These are phyloP conservation scores for Mobula hypostoma DNA, from an alignment of 2,113 vertebrate species.

Conservation along the genomic window DNA sequence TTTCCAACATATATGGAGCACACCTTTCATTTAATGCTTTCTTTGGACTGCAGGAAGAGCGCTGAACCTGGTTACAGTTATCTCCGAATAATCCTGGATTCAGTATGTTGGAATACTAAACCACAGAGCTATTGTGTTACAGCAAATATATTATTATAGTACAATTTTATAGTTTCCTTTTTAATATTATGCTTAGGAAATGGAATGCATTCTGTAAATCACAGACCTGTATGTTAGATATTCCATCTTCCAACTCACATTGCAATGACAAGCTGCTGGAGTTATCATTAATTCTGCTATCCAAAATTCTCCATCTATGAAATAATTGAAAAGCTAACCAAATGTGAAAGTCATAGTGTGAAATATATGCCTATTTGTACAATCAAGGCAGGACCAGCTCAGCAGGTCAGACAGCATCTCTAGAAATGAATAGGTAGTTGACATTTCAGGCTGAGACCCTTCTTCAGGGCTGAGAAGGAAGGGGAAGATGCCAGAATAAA, in stretches of 20 bases:
- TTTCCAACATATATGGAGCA: no score
- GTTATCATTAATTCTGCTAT: background rate
- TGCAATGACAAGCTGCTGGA: background rate
- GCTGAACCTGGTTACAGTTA: background rate
- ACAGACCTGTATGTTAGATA: background rate
- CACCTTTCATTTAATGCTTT: background rate
- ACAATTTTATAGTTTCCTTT: background rate
- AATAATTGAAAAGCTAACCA: background rate
- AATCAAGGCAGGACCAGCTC: background rate
- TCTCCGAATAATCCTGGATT: background rate
- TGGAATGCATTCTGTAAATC: background rate
- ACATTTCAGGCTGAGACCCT: no score
- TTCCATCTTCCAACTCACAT: background rate
- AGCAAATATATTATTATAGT: background rate
- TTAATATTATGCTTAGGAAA: background rate
- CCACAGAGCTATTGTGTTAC: background rate
- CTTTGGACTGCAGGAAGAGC: background rate
- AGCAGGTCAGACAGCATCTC: no score
- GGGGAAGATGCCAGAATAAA: no score
- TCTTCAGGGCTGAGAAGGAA: no score
- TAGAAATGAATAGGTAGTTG: no score
- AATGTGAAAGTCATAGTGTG: background rate
- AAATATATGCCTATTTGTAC: background rate
- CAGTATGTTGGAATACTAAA: background rate
- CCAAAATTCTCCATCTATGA: background rate